Percentiles rank a stretch among this genome's conserved stretches.
Evolutionary conservation across 2,797 vertebrate species (phyloP).

Genomic region (Pseudomugil gertrudae): DNA sequence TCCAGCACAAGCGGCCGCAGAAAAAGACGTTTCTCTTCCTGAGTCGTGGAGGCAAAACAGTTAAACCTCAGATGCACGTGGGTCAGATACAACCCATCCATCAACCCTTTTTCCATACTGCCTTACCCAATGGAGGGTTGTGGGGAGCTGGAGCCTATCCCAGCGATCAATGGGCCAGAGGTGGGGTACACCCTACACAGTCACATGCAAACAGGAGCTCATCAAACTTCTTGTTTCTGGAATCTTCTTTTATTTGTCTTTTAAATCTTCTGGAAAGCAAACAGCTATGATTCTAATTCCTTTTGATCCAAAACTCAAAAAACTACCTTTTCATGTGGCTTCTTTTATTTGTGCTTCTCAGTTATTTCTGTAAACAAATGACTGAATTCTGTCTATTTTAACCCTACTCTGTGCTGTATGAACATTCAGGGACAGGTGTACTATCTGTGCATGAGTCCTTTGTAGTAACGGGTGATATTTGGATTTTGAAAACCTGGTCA

Average conservation of each 20-base stretch:
- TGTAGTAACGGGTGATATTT: background rate
- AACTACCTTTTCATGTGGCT: background rate
- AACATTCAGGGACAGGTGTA: background rate
- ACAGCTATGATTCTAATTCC: background rate
- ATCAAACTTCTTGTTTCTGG: background rate
- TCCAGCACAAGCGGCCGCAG: conserved; percentile 12
- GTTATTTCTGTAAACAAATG: background rate
- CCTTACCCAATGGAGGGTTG: too few species aligned
- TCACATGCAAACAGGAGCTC: background rate
- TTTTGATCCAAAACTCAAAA: background rate
- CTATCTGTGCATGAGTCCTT: background rate
- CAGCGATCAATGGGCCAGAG: too few species aligned
- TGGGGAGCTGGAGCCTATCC: too few species aligned
- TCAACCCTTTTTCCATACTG: too few species aligned
- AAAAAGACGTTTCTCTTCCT: background rate
- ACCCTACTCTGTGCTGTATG: background rate
- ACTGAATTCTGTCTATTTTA: background rate
- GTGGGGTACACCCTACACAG: too few species aligned
- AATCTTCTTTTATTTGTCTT: background rate
- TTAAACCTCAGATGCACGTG: background rate
- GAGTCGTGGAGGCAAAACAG: background rate
- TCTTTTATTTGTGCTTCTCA: background rate
- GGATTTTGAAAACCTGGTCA: background rate
- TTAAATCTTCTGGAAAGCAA: background rate
- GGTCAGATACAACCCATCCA: too few species aligned